Evolutionary conservation across 2,797 vertebrate species (phyloP).

Genomic region (Gadopsis marmoratus): DNA sequence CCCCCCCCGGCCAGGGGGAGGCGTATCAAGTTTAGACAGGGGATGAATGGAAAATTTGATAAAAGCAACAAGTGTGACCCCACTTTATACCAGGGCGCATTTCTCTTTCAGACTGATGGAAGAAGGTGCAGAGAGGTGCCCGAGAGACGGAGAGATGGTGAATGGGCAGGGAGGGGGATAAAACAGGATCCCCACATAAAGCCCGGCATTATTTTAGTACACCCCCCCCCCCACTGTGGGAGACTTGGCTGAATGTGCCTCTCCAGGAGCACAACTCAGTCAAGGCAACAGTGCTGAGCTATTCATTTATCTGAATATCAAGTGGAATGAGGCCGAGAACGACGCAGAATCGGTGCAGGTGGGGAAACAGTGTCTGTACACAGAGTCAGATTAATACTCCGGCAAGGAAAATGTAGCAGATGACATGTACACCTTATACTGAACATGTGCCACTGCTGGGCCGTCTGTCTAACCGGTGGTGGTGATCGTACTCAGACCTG

Average conservation of each 20-base stretch:
- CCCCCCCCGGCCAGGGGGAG: constrained; percentile 25
- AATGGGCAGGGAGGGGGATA: constrained; percentile 57
- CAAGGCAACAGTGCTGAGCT: constrained; percentile 71
- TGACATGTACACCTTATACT: not conserved
- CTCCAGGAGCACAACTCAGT: constrained; percentile 75
- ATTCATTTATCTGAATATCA: constrained; percentile 80
- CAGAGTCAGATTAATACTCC: constrained; percentile 23
- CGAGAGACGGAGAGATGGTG: constrained; percentile 54
- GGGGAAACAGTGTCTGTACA: constrained; percentile 35
- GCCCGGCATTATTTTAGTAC: constrained; percentile 77
- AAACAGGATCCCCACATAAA: constrained; percentile 77
- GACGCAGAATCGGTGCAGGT: constrained; percentile 46
- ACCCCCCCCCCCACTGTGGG: constrained; percentile 59
- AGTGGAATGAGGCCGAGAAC: constrained; percentile 64
- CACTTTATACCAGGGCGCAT: constrained; percentile 76
- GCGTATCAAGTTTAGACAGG: constrained; percentile 60
- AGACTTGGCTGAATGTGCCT: constrained; percentile 76
- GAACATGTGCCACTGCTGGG: constrained; percentile 29
- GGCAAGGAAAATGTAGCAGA: constrained; percentile 28
- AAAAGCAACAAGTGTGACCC: constrained; percentile 82
- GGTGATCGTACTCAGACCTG: constrained; percentile 32
- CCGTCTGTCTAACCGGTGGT: constrained; percentile 13
- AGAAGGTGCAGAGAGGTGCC: constrained; percentile 68
- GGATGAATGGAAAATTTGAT: constrained; percentile 75
- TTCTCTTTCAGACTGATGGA: constrained; percentile 69